phyloP scores from a whole-genome alignment of 2,888 invertebrate genomes.

The Vannuccia rotundouncinata region DNA sequence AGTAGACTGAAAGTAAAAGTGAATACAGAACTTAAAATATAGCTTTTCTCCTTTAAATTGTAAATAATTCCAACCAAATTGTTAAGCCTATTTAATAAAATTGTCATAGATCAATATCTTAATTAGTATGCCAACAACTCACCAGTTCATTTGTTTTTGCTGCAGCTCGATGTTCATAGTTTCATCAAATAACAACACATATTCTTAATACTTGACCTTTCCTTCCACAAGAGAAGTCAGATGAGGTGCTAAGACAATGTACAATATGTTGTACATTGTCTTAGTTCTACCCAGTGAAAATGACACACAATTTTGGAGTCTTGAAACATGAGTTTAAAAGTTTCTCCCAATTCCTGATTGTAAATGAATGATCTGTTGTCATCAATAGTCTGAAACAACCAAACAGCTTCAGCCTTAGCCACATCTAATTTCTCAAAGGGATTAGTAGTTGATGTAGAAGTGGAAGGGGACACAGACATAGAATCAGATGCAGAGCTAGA shows the following conservation, averaged over 20 bases:
- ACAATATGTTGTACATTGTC: background rate
- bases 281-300: background rate
- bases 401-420: background rate
- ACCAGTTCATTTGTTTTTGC: background rate
- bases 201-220: background rate
- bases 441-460: background rate
- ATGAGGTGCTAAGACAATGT: background rate
- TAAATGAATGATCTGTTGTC: background rate
- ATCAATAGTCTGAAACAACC: background rate
- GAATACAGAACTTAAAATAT: background rate
- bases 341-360: background rate
- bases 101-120: too few relatives aligned
- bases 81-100: too few relatives aligned
- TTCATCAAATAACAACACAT: too few relatives aligned
- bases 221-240: background rate
- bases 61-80: too few relatives aligned
- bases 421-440: background rate
- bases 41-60: too few relatives aligned
- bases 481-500: background rate
- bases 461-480: background rate
- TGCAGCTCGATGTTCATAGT: background rate
- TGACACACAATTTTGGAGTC: background rate
- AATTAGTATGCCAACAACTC: background rate
- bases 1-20: background rate
- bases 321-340: background rate